Base-by-base conservation (phyloP, 2,888 invertebrate species). In the Macropis europaea region DNA sequence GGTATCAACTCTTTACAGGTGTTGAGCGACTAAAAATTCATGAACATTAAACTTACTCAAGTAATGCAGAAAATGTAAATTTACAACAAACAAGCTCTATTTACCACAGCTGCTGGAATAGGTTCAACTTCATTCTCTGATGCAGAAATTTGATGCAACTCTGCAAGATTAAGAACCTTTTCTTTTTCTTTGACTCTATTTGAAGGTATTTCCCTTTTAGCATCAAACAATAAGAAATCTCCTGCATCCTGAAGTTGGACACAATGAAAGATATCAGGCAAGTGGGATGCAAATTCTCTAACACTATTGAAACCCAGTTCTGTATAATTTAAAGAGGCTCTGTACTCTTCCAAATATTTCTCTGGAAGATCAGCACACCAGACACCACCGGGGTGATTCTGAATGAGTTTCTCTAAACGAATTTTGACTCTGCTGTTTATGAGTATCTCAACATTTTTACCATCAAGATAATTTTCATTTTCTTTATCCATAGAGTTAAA, bases 231-330 rank as follows among this genome's bases (percentile, higher is more conserved):
- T 47, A 77, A 81, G 4, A 80, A 86, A 52, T 87, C 88, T 0
- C 82, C 86, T 2, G 64, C 70, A 2, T 73, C 26, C 19, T 67
- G 19, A 9, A 70, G 76, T 3, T 82, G 74, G 3, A 82, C 61
- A 24, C 81, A 68, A 7, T 75, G 68, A 64, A 89, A 90, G 7
- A 90, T 86, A 0, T 87, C 73, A n/a, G 87, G 83, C 6, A 90
- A 68, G 9, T 86, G 67, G 0, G 81, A 77, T 2, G 84, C 84
- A 19, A 87, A 85, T 30, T 86, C 86, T 24, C 76, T 67, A 3
- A 90, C 84, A 56, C 85, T 87, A n/a, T 66, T 68, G 30, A 88
- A 89, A n/a, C 89, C 89, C 2, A 86, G 59, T 1, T 87, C 85
- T 11, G 32, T 34, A 36, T 88, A 90, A 52, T 86, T 83, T 6